These are phyloP conservation scores for Eulemur macaco DNA, from an alignment of 2,113 vertebrate genomes.

Conservation along the genomic window DNA sequence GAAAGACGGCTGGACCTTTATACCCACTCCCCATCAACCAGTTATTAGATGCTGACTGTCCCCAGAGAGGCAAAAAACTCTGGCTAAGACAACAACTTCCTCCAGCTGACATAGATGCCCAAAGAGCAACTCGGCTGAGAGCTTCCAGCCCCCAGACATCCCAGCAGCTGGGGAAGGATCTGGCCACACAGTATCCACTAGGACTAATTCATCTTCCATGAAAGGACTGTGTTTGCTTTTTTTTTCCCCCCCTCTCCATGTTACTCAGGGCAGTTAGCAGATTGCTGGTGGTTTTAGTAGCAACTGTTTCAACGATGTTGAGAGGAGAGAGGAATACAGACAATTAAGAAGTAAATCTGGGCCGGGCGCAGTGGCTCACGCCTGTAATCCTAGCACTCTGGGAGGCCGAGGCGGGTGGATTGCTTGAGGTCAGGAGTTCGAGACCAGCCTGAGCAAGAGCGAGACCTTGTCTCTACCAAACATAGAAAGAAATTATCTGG, in stretches of 20 bases:
- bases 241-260: background rate
- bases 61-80: background rate
- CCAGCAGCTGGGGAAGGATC: background rate
- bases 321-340: background rate
- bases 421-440: too few relatives aligned
- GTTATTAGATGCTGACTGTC: background rate
- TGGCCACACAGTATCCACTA: background rate
- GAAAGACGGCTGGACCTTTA: background rate
- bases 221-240: background rate
- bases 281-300: slow-evolving; percentile 28
- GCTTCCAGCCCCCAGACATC: background rate
- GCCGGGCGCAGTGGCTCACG: too few relatives aligned
- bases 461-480: too few relatives aligned
- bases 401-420: too few relatives aligned
- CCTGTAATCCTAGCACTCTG: too few relatives aligned
- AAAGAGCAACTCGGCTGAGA: background rate
- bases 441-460: too few relatives aligned
- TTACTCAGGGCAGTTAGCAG: background rate
- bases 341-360: slow-evolving; percentile 13
- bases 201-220: background rate
- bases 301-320: slow-evolving; percentile 9
- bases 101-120: background rate
- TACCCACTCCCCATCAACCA: background rate
- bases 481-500: too few relatives aligned
- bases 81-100: background rate